Conservation (phyloP, 2,888 invertebrate genomes). For the Mythimna loreyi region DNA sequence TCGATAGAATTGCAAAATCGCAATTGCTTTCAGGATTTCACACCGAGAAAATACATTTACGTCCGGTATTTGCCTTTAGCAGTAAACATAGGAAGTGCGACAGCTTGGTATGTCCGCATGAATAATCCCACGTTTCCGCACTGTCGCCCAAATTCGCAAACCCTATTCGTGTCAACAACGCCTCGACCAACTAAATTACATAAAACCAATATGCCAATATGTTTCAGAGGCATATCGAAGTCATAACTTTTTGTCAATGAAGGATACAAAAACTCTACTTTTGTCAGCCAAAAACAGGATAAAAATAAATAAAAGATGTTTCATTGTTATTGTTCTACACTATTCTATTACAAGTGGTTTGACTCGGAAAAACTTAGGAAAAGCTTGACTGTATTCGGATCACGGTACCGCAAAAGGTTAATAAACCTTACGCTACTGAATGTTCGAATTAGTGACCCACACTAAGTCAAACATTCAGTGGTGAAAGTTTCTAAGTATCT, state of each 20-base stretch:
- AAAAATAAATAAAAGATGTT: not conserved
- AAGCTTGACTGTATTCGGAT: not conserved
- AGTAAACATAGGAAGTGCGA: slow-evolving; percentile 34
- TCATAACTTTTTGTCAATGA: not conserved
- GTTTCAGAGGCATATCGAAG: slow-evolving; percentile 9
- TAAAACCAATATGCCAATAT: slow-evolving; percentile 19
- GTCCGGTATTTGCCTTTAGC: slow-evolving; percentile 25
- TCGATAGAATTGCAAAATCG: not conserved
- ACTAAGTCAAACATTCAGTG: not conserved
- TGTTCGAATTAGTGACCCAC: no score
- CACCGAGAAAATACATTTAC: slow-evolving; percentile 3
- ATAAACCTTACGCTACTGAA: no score
- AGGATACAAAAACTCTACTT: not conserved
- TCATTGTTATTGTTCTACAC: slow-evolving; percentile 19
- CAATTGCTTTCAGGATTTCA: not conserved
- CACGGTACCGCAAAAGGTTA: slow-evolving; percentile 10
- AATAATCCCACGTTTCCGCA: slow-evolving; percentile 26
- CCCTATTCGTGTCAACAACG: slow-evolving; percentile 13
- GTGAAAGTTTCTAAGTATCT: slow-evolving; percentile 3
- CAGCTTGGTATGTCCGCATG: slow-evolving; percentile 31
- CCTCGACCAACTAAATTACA: slow-evolving; percentile 26
- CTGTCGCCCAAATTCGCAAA: slow-evolving; percentile 33
- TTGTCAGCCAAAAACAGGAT: no score
- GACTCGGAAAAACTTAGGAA: not conserved
- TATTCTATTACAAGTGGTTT: slow-evolving; percentile 5